These are phyloP conservation scores for Mythimna pallens DNA, from an alignment of 2,888 invertebrate species.

Conservation along the genomic window DNA sequence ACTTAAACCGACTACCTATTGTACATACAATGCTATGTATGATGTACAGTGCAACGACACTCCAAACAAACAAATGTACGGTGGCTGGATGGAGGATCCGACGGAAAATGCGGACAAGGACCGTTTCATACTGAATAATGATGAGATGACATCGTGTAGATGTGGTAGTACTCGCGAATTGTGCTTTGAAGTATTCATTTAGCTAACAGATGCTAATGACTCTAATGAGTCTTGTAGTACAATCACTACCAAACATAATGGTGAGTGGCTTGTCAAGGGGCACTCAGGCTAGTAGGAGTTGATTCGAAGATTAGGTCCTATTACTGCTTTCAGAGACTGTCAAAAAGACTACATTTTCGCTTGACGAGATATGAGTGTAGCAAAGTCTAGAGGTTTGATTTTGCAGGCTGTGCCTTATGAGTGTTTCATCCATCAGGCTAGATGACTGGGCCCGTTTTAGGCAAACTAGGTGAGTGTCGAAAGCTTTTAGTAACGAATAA, in stretches of 20 bases:
- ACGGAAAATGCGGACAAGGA: slow-evolving; percentile 67
- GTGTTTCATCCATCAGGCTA: slow-evolving; percentile 13
- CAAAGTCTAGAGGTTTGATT: slow-evolving; percentile 9
- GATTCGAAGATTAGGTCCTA: slow-evolving; percentile 56
- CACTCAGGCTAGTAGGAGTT: slow-evolving; percentile 34
- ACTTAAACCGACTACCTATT: slow-evolving; percentile 76
- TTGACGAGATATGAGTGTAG: slow-evolving; percentile 3
- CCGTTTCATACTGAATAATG: slow-evolving; percentile 71
- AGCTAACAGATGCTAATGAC: slow-evolving; percentile 63
- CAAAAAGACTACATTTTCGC: slow-evolving; percentile 35
- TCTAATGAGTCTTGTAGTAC: slow-evolving; percentile 55
- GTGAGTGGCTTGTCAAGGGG: slow-evolving; percentile 47
- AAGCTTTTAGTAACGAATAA: slow-evolving; percentile 25
- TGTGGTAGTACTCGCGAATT: slow-evolving; percentile 60
- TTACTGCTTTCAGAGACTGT: slow-evolving; percentile 22
- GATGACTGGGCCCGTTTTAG: slow-evolving; percentile 25
- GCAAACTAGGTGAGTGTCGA: slow-evolving; percentile 16
- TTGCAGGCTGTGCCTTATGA: slow-evolving; percentile 8
- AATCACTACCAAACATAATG: slow-evolving; percentile 49
- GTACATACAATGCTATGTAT: slow-evolving; percentile 72
- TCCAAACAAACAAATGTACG: slow-evolving; percentile 68
- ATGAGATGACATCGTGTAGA: slow-evolving; percentile 68
- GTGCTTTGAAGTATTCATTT: slow-evolving; percentile 69
- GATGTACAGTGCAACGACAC: slow-evolving; percentile 72
- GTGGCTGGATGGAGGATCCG: slow-evolving; percentile 56